A percentile compares a stretch with the other conserved stretches of the same genome.
Evolutionary conservation across 2,113 vertebrate genomes (phyloP).

Genomic region (Colinus virginianus): DNA sequence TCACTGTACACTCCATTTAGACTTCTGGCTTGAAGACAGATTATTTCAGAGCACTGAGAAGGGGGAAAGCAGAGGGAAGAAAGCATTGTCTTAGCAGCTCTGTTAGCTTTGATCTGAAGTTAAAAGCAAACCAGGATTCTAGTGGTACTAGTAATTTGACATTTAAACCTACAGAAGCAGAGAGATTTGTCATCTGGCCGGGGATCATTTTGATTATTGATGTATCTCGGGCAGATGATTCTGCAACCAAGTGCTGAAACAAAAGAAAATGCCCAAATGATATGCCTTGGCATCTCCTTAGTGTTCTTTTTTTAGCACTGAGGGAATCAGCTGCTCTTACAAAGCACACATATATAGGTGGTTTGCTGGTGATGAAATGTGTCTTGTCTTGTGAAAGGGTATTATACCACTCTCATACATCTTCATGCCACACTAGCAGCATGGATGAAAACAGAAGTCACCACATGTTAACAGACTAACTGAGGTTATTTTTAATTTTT

Average conservation of each 20-base stretch:
- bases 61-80: fast-evolving
- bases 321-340: neutral
- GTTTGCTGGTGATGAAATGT: neutral
- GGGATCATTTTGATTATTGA: slow-evolving; percentile 17
- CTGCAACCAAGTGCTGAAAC: neutral
- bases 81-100: slow-evolving; percentile 29
- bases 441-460: neutral
- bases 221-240: neutral
- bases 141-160: neutral
- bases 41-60: slow-evolving; percentile 10
- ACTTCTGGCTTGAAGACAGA: slow-evolving; percentile 37
- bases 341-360: neutral
- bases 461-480: neutral
- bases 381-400: neutral
- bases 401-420: neutral
- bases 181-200: neutral
- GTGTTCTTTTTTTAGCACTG: neutral
- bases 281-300: neutral
- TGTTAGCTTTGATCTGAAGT: slow-evolving; percentile 37
- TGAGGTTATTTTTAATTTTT: neutral
- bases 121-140: neutral
- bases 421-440: neutral
- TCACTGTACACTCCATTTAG: slow-evolving; percentile 27
- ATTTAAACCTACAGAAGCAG: slow-evolving; percentile 31
- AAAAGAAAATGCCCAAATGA: neutral